Base-by-base conservation (phyloP, 2,797 vertebrate species). In the Telmatherina bonti region DNA sequence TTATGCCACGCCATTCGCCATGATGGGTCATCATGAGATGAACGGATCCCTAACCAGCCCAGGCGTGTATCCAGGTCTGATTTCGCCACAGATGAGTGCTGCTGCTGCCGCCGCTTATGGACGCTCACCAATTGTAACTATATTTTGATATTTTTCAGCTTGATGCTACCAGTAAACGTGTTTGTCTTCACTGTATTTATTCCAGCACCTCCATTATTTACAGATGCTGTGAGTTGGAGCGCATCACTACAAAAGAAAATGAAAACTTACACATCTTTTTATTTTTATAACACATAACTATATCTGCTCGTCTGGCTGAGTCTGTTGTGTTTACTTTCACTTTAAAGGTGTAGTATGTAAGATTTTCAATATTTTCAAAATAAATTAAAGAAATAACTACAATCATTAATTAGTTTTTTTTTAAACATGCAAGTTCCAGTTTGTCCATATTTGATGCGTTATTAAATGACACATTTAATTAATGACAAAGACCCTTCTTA, bases 11-110 rank as follows among this genome's bases (percentile, higher is more conserved):
- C 96, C 97, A 0, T 98, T 99, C 0, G 96, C 96, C n/a, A 97
- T 99, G 97, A 98, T 99, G 96, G 94, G 96, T 54, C 97, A 97
- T 81, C 97, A 96, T 0, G 97, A 98, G 76, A 97, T 99, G 96
- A 99, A 99, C 2, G 97, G 97, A 7, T 96, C 97, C 1, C 94
- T 99, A 70, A 95, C 94, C 81, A 97, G 96, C 86, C 96, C 97
- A 0, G 93, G 96, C 0, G 96, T 96, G 74, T 99, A 99, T 0
- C 95, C 97, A 0, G 91, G 97, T 43, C 95, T 98, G 90, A 96
- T 98, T 82, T 97, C 97, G 0, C 96, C 97, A 0, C 97, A 98
- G 93, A 98, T 99, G 96, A 97, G 96, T 0, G 97, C 95, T 0
- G 97, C 96, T 0, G 96, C 96, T 0, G 96, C 96, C 0, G 96